Conservation (phyloP, 2,797 vertebrate species). For the Botia almorhae region DNA sequence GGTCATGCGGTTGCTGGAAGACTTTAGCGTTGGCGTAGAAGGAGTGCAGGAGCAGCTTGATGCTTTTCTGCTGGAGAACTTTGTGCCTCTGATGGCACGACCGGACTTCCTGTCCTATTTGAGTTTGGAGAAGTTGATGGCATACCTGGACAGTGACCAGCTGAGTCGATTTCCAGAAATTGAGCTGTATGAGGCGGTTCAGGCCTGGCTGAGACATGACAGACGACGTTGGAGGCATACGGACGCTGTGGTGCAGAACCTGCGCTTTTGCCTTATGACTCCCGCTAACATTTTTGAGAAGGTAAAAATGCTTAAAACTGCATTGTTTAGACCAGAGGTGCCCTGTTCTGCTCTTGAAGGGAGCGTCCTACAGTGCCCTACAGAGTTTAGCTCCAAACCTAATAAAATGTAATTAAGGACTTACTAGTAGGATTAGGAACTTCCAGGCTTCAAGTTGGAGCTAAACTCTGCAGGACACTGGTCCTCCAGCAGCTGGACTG, state of each 20-base stretch:
- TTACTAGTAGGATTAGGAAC: no score
- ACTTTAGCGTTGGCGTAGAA: constrained; percentile 98
- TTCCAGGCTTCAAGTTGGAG: no score
- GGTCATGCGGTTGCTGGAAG: constrained; percentile 98
- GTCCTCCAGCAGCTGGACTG: no score
- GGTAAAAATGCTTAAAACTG: constrained; percentile 71
- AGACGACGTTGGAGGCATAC: constrained; percentile 98
- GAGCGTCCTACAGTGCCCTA: no score
- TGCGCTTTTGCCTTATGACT: constrained; percentile 99
- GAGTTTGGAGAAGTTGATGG: constrained; percentile 96
- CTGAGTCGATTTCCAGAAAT: constrained; percentile 97
- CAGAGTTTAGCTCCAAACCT: no score
- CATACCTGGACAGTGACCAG: constrained; percentile 93
- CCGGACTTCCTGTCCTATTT: constrained; percentile 97
- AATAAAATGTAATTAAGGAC: no score
- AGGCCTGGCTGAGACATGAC: constrained; percentile 97
- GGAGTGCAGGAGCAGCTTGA: constrained; percentile 97
- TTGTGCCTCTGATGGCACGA: constrained; percentile 96
- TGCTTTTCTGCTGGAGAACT: constrained; percentile 95
- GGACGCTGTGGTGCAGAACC: constrained; percentile 95
- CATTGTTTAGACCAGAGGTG: no score
- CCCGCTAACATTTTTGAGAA: constrained; percentile 98
- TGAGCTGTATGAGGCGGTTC: constrained; percentile 96
- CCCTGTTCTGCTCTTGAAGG: no score
- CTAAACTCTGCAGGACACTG: no score